Evolutionary conservation across 2,888 invertebrate genomes (phyloP).

Genomic region (Limenitis camilla): DNA sequence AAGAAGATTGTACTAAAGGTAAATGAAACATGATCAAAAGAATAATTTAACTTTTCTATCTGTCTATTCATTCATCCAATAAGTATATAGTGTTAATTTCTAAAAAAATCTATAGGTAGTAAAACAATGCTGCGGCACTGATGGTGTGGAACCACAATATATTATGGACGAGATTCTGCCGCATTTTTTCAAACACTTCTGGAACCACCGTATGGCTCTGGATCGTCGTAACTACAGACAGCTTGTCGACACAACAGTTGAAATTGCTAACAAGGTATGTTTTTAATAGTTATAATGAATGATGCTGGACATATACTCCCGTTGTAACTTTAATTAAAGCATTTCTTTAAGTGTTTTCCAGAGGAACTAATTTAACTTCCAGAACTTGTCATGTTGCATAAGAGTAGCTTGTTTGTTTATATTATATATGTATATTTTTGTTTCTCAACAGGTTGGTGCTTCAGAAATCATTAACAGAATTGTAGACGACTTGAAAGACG

Average conservation of each 20-base stretch:
- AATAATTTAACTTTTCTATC: not conserved
- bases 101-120: slow-evolving; percentile 80
- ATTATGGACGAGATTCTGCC: slow-evolving; percentile 99
- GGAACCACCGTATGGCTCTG: slow-evolving; percentile 99
- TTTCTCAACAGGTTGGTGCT: slow-evolving; percentile 84
- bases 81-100: too few species aligned
- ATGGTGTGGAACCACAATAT: slow-evolving; percentile 99
- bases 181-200: slow-evolving; percentile 99
- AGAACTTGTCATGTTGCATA: too few species aligned
- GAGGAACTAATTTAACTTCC: too few species aligned
- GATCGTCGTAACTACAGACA: slow-evolving; percentile 98
- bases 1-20: slow-evolving; percentile 99
- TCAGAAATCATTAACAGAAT: slow-evolving; percentile 99
- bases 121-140: slow-evolving; percentile 99
- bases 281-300: not conserved
- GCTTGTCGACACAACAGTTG: slow-evolving; percentile 99
- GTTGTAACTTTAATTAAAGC: not conserved
- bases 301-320: not conserved
- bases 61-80: too few species aligned
- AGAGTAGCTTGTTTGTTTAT: too few species aligned
- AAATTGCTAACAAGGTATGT: slow-evolving; percentile 95
- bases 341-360: too few species aligned
- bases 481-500: slow-evolving; percentile 99
- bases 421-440: not conserved
- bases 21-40: slow-evolving; percentile 1